A percentile compares a stretch with the other conserved stretches of the same genome.
Evolutionary conservation across 2,113 vertebrate genomes (phyloP).

Genomic region (Cyprinodon variegatus): DNA sequence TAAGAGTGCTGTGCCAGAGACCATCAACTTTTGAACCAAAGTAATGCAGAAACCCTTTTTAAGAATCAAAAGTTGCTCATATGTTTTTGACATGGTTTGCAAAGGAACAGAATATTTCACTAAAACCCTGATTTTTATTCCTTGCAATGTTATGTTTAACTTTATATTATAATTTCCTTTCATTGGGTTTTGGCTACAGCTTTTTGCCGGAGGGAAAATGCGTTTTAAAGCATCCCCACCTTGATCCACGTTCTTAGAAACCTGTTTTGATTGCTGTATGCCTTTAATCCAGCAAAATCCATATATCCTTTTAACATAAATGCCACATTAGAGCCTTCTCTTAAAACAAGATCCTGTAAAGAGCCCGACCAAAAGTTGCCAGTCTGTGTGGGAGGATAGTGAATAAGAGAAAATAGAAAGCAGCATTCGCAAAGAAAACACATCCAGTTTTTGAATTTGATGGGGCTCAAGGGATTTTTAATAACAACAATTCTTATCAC

Average conservation of each 20-base stretch:
- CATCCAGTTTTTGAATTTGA: constrained; percentile 15
- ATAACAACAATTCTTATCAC: constrained; percentile 4
- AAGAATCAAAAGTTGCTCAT: background rate
- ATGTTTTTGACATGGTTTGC: too few species aligned
- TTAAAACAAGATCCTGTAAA: constrained; percentile 22
- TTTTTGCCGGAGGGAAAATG: background rate
- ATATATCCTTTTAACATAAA: background rate
- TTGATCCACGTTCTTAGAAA: background rate
- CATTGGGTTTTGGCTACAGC: background rate
- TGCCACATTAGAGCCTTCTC: background rate
- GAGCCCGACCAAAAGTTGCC: constrained; percentile 11
- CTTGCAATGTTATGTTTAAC: background rate
- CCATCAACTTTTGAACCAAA: too few species aligned
- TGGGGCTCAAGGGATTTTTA: constrained; percentile 13
- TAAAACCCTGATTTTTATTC: background rate
- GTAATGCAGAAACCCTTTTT: too few species aligned
- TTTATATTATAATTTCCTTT: background rate
- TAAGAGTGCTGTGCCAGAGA: too few species aligned
- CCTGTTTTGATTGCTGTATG: background rate
- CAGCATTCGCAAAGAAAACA: constrained; percentile 25
- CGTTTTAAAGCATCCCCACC: background rate
- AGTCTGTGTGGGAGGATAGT: constrained; percentile 28
- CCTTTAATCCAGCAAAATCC: background rate
- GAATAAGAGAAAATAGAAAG: constrained; percentile 18
- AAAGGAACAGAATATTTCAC: background rate